These are phyloP conservation scores for Andinoacara biseriatus DNA, from an alignment of 2,113 vertebrate species.

Conservation along the genomic window DNA sequence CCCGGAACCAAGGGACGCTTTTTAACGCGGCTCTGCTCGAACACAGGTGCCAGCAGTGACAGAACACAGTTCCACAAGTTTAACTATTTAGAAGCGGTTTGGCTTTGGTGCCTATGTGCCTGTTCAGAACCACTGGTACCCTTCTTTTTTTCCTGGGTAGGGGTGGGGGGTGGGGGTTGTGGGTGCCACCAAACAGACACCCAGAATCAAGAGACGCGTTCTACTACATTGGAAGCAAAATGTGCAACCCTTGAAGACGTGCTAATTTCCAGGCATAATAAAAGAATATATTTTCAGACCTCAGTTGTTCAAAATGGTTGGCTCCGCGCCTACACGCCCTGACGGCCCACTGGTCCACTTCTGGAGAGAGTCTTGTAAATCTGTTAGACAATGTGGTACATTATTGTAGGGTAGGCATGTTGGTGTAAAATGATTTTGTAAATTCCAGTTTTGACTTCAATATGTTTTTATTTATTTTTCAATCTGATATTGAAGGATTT, in stretches of 20 bases:
- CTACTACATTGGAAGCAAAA: constrained; percentile 43
- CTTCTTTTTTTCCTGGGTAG: not conserved
- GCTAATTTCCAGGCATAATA: constrained; percentile 54
- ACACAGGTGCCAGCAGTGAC: not conserved
- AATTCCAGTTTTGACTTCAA: constrained; percentile 68
- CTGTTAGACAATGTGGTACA: constrained; percentile 56
- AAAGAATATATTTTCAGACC: constrained; percentile 64
- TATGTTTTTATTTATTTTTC: constrained; percentile 83
- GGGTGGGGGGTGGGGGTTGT: not conserved
- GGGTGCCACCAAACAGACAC: constrained; percentile 41
- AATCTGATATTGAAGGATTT: constrained; percentile 67
- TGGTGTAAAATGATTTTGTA: constrained; percentile 76
- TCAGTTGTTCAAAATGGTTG: constrained; percentile 57
- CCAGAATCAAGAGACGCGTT: constrained; percentile 56
- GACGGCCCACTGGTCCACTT: constrained; percentile 57
- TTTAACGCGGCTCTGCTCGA: constrained; percentile 58
- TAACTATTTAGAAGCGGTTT: constrained; percentile 42
- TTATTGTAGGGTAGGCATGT: constrained; percentile 72
- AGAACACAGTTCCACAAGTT: constrained; percentile 33
- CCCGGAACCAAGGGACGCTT: constrained; percentile 75
- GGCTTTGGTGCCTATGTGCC: constrained; percentile 50
- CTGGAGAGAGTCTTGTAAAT: constrained; percentile 62
- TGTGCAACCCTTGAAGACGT: constrained; percentile 51
- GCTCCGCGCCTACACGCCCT: constrained; percentile 53
- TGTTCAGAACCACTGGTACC: constrained; percentile 40